Percentiles rank a stretch among this genome's conserved stretches.
phyloP scores from a whole-genome alignment of 2,113 vertebrate genomes.

The Limnothrissa miodon region DNA sequence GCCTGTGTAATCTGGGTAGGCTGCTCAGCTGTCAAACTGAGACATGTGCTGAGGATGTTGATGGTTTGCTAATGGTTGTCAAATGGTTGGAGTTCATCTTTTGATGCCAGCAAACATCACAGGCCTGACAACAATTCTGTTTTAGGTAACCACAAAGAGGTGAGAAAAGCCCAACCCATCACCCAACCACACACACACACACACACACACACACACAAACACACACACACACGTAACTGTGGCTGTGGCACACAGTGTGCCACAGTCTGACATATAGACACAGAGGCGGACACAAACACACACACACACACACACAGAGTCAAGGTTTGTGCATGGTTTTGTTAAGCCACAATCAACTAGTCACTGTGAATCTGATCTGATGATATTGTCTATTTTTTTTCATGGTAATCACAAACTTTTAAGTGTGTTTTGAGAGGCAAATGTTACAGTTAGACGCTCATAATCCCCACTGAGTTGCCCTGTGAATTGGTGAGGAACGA shows the following conservation, averaged over 20 bases:
- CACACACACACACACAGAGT: slow-evolving; percentile 8
- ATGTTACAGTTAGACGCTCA: neutral
- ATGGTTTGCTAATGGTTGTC: slow-evolving; percentile 8
- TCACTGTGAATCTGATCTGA: neutral
- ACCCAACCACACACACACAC: slow-evolving; percentile 1
- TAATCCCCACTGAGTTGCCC: neutral
- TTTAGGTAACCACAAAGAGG: neutral
- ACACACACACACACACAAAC: neutral
- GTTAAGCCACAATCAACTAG: neutral
- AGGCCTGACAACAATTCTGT: slow-evolving; percentile 7
- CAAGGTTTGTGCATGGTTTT: too few relatives aligned
- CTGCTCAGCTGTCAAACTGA: neutral
- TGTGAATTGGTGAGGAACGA: slow-evolving; percentile 1
- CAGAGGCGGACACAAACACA: neutral
- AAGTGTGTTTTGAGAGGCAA: slow-evolving; percentile 3
- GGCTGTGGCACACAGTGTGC: too few relatives aligned
- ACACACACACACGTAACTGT: slow-evolving; percentile 11
- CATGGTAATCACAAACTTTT: neutral
- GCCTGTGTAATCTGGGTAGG: neutral
- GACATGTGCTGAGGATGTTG: neutral
- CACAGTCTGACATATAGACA: neutral
- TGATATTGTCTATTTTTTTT: neutral
- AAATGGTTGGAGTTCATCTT: neutral
- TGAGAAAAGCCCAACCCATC: neutral
- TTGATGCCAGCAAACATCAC: neutral